Conservation (phyloP, 2,113 vertebrate genomes). For the Apaloderma vittatum region DNA sequence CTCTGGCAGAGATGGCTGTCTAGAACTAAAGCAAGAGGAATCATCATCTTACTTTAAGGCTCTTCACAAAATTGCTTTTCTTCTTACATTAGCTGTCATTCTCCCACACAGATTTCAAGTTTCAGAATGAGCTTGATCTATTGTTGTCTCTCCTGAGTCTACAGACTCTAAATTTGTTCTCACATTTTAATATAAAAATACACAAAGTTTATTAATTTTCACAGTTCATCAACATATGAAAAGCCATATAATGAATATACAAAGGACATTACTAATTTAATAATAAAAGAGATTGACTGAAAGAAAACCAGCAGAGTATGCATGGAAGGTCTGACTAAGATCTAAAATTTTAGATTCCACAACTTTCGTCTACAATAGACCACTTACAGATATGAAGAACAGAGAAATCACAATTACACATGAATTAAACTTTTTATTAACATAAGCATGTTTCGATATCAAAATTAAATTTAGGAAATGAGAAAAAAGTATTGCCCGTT, state of each 20-base stretch:
- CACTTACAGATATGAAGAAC: neutral
- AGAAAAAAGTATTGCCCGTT: neutral
- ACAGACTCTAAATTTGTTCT: neutral
- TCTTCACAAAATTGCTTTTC: neutral
- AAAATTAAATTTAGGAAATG: neutral
- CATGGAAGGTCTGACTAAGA: neutral
- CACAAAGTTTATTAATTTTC: neutral
- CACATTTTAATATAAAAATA: neutral
- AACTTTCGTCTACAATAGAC: neutral
- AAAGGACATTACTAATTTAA: neutral
- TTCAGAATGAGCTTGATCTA: neutral
- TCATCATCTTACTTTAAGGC: neutral
- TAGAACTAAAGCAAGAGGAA: constrained; percentile 77
- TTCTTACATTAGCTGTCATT: neutral
- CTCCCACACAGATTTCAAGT: neutral
- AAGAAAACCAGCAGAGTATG: neutral
- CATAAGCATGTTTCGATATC: neutral
- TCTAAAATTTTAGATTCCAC: neutral
- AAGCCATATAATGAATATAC: neutral
- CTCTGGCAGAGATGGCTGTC: constrained; percentile 81
- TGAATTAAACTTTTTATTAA: neutral
- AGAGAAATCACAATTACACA: neutral
- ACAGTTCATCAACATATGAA: neutral
- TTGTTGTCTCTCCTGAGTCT: neutral
- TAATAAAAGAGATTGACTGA: neutral